Evolutionary conservation across 2,797 vertebrate species (phyloP).

Genomic region (Chaetodon trifasciatus): DNA sequence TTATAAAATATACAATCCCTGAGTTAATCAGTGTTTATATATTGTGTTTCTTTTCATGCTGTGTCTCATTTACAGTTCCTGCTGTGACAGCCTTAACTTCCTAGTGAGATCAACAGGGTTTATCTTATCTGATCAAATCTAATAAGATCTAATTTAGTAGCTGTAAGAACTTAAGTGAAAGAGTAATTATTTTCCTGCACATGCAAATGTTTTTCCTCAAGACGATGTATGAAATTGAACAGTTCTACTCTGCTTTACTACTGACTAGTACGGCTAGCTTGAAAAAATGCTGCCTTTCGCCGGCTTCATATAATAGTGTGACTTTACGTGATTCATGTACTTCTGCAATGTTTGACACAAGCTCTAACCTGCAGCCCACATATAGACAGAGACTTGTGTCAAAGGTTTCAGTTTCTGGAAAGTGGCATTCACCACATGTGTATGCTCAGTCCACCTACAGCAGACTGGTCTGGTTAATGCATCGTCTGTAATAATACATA

Average conservation of each 20-base stretch:
- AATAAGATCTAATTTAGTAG: slow-evolving; percentile 52
- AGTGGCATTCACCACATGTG: not conserved
- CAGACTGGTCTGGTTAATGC: not conserved
- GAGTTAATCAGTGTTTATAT: slow-evolving; percentile 46
- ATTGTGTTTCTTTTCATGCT: slow-evolving; percentile 50
- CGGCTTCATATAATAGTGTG: not conserved
- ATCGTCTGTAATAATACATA: not conserved
- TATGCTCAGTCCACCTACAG: not conserved
- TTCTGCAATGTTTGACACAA: not conserved
- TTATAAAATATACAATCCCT: slow-evolving; percentile 33
- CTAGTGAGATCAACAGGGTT: slow-evolving; percentile 50
- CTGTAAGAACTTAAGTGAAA: slow-evolving; percentile 37
- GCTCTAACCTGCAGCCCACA: not conserved
- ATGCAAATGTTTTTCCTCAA: slow-evolving; percentile 3
- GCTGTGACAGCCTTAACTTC: slow-evolving; percentile 58
- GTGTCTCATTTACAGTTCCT: slow-evolving; percentile 51
- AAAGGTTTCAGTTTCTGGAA: not conserved
- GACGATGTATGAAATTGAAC: slow-evolving; percentile 6
- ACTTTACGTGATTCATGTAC: not conserved
- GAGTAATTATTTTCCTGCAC: slow-evolving; percentile 24
- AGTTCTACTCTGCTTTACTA: not conserved
- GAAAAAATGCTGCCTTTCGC: not conserved
- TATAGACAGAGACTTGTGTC: not conserved
- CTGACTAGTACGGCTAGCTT: not conserved
- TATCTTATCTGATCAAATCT: slow-evolving; percentile 55